These are phyloP conservation scores for Silurus glanis DNA, from an alignment of 2,113 vertebrate species.

Conservation along the genomic window DNA sequence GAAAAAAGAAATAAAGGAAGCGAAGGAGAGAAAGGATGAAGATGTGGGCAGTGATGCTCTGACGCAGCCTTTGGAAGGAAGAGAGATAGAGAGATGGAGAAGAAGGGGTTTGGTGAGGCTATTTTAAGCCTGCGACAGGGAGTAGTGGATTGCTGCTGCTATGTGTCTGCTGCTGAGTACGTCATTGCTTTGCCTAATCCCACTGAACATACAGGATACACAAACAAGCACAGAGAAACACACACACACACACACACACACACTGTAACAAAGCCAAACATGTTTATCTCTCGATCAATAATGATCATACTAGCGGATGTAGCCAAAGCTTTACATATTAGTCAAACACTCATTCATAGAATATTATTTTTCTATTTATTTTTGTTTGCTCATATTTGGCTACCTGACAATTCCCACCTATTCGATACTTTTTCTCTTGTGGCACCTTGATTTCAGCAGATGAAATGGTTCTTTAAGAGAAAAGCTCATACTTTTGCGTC, in stretches of 20 bases:
- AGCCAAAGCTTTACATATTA: neutral
- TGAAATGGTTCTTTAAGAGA: neutral
- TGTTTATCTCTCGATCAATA: neutral
- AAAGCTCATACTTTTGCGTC: neutral
- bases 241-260: slow-evolving; percentile 22
- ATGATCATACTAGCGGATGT: neutral
- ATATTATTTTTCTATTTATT: neutral
- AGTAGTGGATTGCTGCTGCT: slow-evolving; percentile 44
- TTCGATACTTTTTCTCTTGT: neutral
- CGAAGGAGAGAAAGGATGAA: slow-evolving; percentile 31
- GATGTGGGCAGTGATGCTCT: slow-evolving; percentile 42
- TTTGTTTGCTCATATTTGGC: neutral
- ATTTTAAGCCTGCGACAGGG: slow-evolving; percentile 45
- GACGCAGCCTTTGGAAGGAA: slow-evolving; percentile 48
- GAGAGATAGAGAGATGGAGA: slow-evolving; percentile 16
- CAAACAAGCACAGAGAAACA: neutral
- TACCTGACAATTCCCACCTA: neutral
- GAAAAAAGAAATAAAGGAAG: slow-evolving; percentile 23
- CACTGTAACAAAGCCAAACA: neutral
- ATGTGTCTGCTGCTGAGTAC: slow-evolving; percentile 35
- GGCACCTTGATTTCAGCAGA: neutral
- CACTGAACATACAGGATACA: slow-evolving; percentile 28
- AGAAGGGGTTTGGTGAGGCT: slow-evolving; percentile 12
- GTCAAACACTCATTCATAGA: neutral
- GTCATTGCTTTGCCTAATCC: slow-evolving; percentile 43